Conservation (phyloP, 2,113 vertebrate genomes). For the Thamnaconus septentrionalis region DNA sequence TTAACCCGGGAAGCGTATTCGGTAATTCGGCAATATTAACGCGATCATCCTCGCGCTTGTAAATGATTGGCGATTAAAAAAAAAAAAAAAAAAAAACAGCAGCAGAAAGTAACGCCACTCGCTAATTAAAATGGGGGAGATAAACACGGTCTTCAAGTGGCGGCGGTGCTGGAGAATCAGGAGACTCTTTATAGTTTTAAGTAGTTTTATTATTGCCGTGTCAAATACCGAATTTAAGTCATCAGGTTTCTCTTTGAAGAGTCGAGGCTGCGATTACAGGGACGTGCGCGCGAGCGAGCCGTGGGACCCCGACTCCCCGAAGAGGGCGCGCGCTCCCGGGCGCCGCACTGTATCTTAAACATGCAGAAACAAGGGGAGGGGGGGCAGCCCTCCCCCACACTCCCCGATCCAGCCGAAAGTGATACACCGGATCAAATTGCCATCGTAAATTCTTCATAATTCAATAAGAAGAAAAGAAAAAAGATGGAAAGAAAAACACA, state of each 20-base stretch:
- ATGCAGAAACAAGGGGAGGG: slow-evolving; percentile 60
- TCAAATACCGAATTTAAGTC: slow-evolving; percentile 70
- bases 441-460: slow-evolving; percentile 68
- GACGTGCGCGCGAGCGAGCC: slow-evolving; percentile 61
- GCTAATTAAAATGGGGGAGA: slow-evolving; percentile 75
- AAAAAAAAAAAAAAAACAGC: slow-evolving; percentile 55
- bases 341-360: slow-evolving; percentile 66
- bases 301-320: slow-evolving; percentile 57
- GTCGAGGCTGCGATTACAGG: slow-evolving; percentile 64
- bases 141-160: slow-evolving; percentile 69
- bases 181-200: slow-evolving; percentile 73
- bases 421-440: slow-evolving; percentile 68
- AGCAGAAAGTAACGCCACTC: slow-evolving; percentile 71
- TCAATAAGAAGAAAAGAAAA: slow-evolving; percentile 56
- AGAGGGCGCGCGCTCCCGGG: slow-evolving; percentile 57
- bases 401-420: slow-evolving; percentile 42
- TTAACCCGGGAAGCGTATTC: slow-evolving; percentile 73
- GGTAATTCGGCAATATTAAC: slow-evolving; percentile 72
- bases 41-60: slow-evolving; percentile 68
- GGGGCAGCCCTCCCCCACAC: no score
- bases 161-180: slow-evolving; percentile 23
- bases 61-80: slow-evolving; percentile 66
- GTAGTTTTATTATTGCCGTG: slow-evolving; percentile 72
- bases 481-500: not conserved
- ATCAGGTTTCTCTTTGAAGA: slow-evolving; percentile 71